Conservation (phyloP, 2,797 vertebrate species). For the Anas georgica region DNA sequence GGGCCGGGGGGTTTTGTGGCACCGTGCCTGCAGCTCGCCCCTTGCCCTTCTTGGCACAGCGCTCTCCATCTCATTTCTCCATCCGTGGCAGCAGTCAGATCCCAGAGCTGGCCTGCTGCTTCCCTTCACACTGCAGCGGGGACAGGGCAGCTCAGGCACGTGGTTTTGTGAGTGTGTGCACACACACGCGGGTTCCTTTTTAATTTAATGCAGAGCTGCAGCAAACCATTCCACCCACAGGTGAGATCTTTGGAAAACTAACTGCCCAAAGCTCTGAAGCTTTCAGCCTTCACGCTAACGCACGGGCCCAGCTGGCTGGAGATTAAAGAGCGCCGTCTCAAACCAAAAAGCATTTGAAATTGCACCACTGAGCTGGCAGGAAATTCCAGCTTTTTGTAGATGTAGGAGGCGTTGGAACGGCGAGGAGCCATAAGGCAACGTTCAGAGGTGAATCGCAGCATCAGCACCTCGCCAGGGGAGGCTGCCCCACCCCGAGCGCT, state of each 20-base stretch:
- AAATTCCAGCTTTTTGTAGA: conserved; percentile 72
- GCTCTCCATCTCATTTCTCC: background rate
- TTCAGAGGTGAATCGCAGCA: conserved; percentile 21
- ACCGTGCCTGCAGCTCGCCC: background rate
- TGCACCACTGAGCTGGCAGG: conserved; percentile 69
- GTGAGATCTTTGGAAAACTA: conserved; percentile 68
- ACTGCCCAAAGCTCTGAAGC: conserved; percentile 62
- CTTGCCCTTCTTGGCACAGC: conserved; percentile 1
- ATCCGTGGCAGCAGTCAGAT: background rate
- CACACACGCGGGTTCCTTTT: background rate
- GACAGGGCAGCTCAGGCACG: background rate
- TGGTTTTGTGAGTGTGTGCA: background rate
- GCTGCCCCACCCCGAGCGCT: background rate
- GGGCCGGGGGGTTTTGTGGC: background rate
- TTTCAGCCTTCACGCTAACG: conserved; percentile 61
- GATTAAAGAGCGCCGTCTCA: conserved; percentile 64
- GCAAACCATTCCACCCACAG: conserved; percentile 56
- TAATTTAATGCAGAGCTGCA: conserved; percentile 41
- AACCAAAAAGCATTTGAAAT: conserved; percentile 71
- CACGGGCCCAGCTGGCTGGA: conserved; percentile 71
- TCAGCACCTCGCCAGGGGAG: background rate
- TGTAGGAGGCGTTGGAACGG: conserved; percentile 55
- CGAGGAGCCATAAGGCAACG: conserved; percentile 45
- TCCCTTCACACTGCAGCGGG: rapidly evolving
- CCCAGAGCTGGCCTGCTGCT: background rate